A percentile compares a stretch with the other conserved stretches of the same genome.
These are phyloP conservation scores for Alcis repandata DNA, from an alignment of 2,888 invertebrate genomes.

Conservation along the genomic window DNA sequence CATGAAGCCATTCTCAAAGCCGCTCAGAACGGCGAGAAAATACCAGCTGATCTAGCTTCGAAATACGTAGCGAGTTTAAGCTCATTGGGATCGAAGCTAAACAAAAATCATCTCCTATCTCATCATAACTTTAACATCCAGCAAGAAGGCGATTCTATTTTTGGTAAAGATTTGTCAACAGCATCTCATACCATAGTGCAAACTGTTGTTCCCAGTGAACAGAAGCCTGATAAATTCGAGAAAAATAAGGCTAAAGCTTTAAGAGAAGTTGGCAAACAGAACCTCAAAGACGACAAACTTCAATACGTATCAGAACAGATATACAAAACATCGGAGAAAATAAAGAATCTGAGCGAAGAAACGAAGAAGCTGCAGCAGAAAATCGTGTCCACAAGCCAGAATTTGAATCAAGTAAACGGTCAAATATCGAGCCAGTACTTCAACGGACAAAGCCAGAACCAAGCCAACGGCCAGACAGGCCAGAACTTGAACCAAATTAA, in stretches of 20 bases:
- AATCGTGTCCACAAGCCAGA: conserved; percentile 67
- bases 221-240: conserved; percentile 57
- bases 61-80: conserved; percentile 85
- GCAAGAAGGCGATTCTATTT: conserved; percentile 62
- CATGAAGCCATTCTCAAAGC: conserved; percentile 83
- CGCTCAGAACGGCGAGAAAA: conserved; percentile 73
- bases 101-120: conserved; percentile 64
- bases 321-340: conserved; percentile 75
- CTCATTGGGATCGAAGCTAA: conserved; percentile 81
- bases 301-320: conserved; percentile 75
- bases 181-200: conserved; percentile 73
- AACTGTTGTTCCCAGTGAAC: conserved; percentile 55
- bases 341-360: conserved; percentile 73
- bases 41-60: conserved; percentile 81
- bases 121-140: conserved; percentile 62
- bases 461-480: conserved; percentile 31
- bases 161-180: conserved; percentile 64
- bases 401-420: conserved; percentile 55
- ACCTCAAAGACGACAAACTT: conserved; percentile 64
- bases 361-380: conserved; percentile 77
- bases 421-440: conserved; percentile 8
- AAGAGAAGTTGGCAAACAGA: conserved; percentile 63
- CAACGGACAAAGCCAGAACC: conserved; percentile 48
- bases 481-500: conserved; percentile 26
- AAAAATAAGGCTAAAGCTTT: conserved; percentile 70